These are phyloP conservation scores for Burhinus oedicnemus DNA, from an alignment of 2,113 vertebrate species.

Conservation along the genomic window DNA sequence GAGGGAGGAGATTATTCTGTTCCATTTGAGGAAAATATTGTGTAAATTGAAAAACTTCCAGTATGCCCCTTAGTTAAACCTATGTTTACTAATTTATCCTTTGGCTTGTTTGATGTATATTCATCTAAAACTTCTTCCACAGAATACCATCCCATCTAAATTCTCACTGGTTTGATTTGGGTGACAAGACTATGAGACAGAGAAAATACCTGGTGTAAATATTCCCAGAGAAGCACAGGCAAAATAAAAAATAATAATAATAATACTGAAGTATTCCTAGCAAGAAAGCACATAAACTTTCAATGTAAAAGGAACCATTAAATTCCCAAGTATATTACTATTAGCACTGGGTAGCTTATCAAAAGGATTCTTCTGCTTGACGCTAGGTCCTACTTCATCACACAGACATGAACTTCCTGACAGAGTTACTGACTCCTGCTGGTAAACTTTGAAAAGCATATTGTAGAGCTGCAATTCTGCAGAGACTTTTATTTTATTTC, in stretches of 20 bases:
- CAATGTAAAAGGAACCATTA: not conserved
- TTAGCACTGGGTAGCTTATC: not conserved
- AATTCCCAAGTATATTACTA: not conserved
- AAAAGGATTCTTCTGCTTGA: not conserved
- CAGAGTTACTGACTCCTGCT: not conserved
- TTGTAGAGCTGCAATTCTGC: not conserved
- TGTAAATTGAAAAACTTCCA: not conserved
- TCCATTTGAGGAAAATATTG: not conserved
- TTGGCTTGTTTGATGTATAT: not conserved
- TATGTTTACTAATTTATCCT: not conserved
- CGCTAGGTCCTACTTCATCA: not conserved
- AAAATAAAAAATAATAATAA: not conserved
- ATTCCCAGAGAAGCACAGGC: not conserved
- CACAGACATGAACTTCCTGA: not conserved
- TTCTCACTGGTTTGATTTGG: not conserved
- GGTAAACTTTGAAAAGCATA: not conserved
- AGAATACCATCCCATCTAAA: not conserved
- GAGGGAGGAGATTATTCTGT: not conserved
- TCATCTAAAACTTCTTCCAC: not conserved
- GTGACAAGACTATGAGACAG: not conserved
- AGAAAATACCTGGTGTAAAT: not conserved
- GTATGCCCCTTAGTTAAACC: not conserved
- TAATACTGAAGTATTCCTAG: not conserved
- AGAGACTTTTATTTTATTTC: not conserved
- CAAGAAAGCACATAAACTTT: not conserved